Evolutionary conservation across 2,888 invertebrate species (phyloP).

Genomic region (Liopterus haemorrhoidalis): DNA sequence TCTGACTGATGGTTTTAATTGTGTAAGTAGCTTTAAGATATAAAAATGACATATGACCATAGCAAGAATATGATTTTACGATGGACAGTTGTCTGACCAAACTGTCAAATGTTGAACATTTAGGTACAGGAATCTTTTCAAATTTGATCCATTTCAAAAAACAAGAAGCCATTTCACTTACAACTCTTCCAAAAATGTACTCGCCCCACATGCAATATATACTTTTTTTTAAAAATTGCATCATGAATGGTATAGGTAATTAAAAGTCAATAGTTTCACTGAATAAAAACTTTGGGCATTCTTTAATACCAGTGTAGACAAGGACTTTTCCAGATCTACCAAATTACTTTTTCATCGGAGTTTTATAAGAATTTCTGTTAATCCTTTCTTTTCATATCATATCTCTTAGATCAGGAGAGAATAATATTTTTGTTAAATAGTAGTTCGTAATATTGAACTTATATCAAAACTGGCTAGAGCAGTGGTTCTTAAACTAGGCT

Average conservation of each 20-base stretch:
- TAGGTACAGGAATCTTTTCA: slow-evolving; percentile 13
- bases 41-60: slow-evolving; percentile 25
- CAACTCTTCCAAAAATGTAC: slow-evolving; percentile 27
- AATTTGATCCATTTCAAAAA: slow-evolving; percentile 26
- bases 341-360: slow-evolving; percentile 18
- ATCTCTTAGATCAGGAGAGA: slow-evolving; percentile 22
- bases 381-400: slow-evolving; percentile 24
- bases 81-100: slow-evolving; percentile 29
- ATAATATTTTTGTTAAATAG: no score
- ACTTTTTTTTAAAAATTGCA: slow-evolving; percentile 21
- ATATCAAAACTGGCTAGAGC: no score
- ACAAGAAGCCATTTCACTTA: slow-evolving; percentile 30
- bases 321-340: slow-evolving; percentile 28
- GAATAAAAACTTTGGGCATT: slow-evolving; percentile 29
- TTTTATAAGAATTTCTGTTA: slow-evolving; percentile 11
- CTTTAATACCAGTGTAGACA: slow-evolving; percentile 26
- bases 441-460: no score
- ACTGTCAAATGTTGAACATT: slow-evolving; percentile 23
- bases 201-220: slow-evolving; percentile 29
- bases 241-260: slow-evolving; percentile 26
- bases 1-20: slow-evolving; percentile 20
- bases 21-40: slow-evolving; percentile 11
- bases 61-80: slow-evolving; percentile 26
- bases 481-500: no score
- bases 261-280: slow-evolving; percentile 30